Conservation (phyloP, 2,113 vertebrate genomes). For the Bubo bubo region DNA sequence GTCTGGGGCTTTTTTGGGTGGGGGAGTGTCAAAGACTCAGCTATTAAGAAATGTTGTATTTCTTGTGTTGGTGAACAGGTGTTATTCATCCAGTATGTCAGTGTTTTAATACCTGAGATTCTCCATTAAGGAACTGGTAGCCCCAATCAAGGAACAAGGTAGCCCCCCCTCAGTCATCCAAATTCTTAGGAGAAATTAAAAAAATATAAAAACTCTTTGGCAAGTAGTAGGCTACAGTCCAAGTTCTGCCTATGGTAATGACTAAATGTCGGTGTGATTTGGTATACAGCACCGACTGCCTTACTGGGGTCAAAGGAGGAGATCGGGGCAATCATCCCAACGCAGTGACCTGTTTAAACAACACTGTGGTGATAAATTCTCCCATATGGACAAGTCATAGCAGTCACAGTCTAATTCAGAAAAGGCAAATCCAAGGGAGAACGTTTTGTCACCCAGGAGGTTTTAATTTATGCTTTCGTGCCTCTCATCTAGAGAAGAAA, state of each 20-base stretch:
- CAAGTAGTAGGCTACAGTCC: neutral
- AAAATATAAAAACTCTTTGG: neutral
- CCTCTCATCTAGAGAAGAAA: constrained; percentile 25
- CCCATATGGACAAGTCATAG: accelerated
- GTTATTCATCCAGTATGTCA: neutral
- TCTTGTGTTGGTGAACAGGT: neutral
- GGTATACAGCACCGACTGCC: neutral
- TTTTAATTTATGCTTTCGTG: constrained; percentile 28
- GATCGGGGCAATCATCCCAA: neutral
- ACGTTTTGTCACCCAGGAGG: neutral
- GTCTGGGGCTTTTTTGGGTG: neutral
- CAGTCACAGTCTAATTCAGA: neutral
- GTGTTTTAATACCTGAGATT: neutral
- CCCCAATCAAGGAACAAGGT: neutral
- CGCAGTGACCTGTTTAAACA: neutral
- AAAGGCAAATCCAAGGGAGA: neutral
- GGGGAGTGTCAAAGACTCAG: neutral
- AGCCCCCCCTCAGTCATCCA: neutral
- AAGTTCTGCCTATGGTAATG: neutral
- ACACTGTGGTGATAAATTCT: neutral
- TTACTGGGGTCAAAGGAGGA: neutral
- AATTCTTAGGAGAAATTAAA: neutral
- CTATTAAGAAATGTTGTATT: neutral
- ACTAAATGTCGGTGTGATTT: accelerated
- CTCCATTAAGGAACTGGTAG: neutral